phyloP scores from a whole-genome alignment of 2,797 vertebrate genomes.

The Anguilla marmorata region DNA sequence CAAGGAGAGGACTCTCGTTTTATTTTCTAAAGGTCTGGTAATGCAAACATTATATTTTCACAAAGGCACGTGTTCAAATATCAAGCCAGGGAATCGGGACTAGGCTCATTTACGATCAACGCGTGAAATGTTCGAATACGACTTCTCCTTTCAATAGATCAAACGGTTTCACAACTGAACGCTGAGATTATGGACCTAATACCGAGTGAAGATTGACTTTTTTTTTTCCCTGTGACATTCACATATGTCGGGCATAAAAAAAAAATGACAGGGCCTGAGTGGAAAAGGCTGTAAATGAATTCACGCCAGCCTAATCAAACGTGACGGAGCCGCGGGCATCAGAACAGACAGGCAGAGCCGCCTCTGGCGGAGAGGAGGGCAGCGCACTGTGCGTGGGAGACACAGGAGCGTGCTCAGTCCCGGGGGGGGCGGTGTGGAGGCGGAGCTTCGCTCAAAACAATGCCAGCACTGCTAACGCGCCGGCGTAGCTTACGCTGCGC shows the following conservation, averaged over 20 bases:
- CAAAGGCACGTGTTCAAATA: neutral
- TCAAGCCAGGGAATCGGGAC: constrained; percentile 19
- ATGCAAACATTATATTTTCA: constrained; percentile 33
- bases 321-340: too few relatives aligned
- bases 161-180: constrained; percentile 39
- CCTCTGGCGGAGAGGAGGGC: neutral
- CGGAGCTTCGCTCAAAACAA: neutral
- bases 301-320: constrained; percentile 41
- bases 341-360: neutral
- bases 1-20: neutral
- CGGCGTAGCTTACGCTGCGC: neutral
- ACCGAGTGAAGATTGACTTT: constrained; percentile 56
- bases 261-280: constrained; percentile 52
- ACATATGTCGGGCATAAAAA: constrained; percentile 34
- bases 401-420: neutral
- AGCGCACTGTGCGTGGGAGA: neutral
- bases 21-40: neutral
- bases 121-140: constrained; percentile 31
- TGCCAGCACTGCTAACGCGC: neutral
- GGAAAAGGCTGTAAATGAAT: constrained; percentile 49
- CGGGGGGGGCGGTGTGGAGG: neutral
- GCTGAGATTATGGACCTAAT: constrained; percentile 55
- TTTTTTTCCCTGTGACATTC: neutral
- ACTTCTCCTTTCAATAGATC: constrained; percentile 34
- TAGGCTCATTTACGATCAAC: constrained; percentile 28